Evolutionary conservation across 2,113 vertebrate species (phyloP).

Genomic region (Orycteropus afer): DNA sequence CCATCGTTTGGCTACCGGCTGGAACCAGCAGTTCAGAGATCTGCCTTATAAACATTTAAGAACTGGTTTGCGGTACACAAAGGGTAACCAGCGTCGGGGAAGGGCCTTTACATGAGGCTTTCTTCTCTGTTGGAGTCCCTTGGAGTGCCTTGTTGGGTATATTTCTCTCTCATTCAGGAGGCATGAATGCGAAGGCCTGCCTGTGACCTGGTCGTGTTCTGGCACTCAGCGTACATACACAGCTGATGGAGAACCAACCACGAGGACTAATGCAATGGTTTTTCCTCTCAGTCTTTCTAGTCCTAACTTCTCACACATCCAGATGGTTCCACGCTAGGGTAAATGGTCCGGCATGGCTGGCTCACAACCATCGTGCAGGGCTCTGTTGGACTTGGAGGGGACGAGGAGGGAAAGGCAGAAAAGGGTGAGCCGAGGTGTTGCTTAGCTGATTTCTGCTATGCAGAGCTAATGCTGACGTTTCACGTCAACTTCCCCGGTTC

Average conservation of each 20-base stretch:
- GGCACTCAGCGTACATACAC: neutral
- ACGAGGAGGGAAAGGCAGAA: neutral
- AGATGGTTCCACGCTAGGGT: conserved; percentile 38
- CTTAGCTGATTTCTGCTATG: conserved; percentile 74
- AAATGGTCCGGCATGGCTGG: conserved; percentile 40
- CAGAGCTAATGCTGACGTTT: conserved; percentile 57
- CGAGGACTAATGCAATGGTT: neutral
- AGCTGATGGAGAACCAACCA: neutral
- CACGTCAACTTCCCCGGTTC: neutral
- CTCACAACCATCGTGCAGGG: neutral
- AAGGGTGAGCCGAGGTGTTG: neutral
- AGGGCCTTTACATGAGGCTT: neutral
- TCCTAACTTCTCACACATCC: conserved; percentile 40
- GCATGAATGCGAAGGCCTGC: neutral
- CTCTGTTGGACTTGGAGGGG: neutral
- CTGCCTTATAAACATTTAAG: conserved; percentile 70
- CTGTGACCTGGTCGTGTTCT: neutral
- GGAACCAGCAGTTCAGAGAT: conserved; percentile 74
- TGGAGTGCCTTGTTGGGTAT: conserved; percentile 60
- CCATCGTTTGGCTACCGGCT: conserved; percentile 61
- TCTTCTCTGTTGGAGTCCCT: neutral
- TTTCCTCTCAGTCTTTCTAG: conserved; percentile 38
- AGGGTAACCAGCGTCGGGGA: conserved; percentile 33
- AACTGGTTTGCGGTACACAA: conserved; percentile 21
- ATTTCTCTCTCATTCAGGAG: conserved; percentile 46